Evolutionary conservation across 2,888 invertebrate species (phyloP).

Genomic region (Coenonympha arcania): DNA sequence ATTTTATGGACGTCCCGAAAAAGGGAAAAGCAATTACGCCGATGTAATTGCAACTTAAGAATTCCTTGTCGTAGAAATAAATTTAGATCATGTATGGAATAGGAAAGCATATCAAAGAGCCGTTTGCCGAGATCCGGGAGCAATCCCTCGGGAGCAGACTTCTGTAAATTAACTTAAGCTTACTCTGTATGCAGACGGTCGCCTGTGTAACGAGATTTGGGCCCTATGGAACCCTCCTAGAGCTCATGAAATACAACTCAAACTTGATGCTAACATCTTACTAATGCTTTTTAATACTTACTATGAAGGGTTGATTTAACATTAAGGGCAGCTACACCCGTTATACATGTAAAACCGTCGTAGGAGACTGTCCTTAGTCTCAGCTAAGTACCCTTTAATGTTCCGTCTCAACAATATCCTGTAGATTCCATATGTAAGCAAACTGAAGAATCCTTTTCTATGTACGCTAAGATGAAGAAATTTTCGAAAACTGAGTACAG

Average conservation of each 20-base stretch:
- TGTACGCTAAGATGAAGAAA: no score
- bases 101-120: constrained; percentile 49
- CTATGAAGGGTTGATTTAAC: no score
- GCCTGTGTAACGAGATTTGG: constrained; percentile 59
- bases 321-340: no score
- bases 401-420: no score
- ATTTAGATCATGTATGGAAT: constrained; percentile 44
- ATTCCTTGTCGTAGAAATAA: constrained; percentile 36
- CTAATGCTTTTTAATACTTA: constrained; percentile 19
- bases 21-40: constrained; percentile 14
- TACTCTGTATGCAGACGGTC: constrained; percentile 68
- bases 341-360: no score
- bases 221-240: constrained; percentile 41
- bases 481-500: no score
- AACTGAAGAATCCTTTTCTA: no score
- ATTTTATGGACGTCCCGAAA: not conserved
- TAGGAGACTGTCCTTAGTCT: no score
- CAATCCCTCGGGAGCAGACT: constrained; percentile 46
- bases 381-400: no score
- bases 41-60: constrained; percentile 16
- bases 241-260: constrained; percentile 16
- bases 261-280: constrained; percentile 17
- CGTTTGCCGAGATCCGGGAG: constrained; percentile 50
- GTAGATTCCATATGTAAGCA: no score
- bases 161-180: constrained; percentile 67